Base-by-base conservation (phyloP, 2,113 vertebrate genomes). In the Pedionomus torquatus region DNA sequence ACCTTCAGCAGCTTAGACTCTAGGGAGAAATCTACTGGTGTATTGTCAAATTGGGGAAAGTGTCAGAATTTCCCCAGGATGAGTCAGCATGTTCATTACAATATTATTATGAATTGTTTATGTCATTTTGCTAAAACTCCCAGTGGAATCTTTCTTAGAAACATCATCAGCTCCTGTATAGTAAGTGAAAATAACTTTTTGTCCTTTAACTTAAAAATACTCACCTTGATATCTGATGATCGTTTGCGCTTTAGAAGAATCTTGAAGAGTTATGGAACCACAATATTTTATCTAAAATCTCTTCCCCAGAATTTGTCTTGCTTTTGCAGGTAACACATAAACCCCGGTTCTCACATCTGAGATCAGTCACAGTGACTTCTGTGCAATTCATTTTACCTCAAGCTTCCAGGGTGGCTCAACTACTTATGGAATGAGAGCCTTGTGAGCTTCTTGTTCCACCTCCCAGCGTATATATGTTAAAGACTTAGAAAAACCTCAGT, bases 201-300 rank as follows among this genome's bases (percentile, higher is more conserved):
- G 65, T 57, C n/a, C 24, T 41, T 66, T 65, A 13, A 55, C 48
- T 85, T 87, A 10, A 82, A 78, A 89, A 48, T 72, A 37, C 3
- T 75, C 9, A 3, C 13, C 49, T 54, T 60, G 23, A 16, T 83
- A 2, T 28, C 19, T 75, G 37, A 31, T 66, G 26, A 5, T 63
- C 76, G 48, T 2, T 30, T 92, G 17, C 82, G 30, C 60, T 90
- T 80, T 37, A 65, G 30, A 69, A 18, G 49, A 43, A n/a, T 43
- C 5, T 72, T 71, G 10, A 9, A 48, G 18, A 41, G 10, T 24
- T 74, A 33, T 0, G 5, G 12, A 93, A 76, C 9, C 0, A 0
- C 13, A 41, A 63, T 25, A 52, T 66, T 87, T 84, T 70, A 3
- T 43, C 33, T 83, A 58, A 7, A 44, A 44, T 63, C 6, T 31